These are phyloP conservation scores for Aporophyla nigra DNA, from an alignment of 2,888 invertebrate species.

Conservation along the genomic window DNA sequence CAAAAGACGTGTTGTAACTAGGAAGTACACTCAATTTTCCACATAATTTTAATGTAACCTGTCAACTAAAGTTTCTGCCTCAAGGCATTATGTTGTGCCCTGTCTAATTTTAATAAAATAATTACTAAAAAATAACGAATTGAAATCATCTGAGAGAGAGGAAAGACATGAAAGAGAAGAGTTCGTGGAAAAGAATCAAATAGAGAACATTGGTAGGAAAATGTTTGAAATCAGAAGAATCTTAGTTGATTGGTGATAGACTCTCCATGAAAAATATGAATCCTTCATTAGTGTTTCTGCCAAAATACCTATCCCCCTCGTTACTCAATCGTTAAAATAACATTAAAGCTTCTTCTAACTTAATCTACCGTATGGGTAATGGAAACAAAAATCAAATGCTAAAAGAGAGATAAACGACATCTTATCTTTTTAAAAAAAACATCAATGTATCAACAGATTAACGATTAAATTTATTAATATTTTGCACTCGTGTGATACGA, in stretches of 20 bases:
- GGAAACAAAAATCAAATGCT: slow-evolving; percentile 6
- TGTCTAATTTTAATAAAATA: neutral
- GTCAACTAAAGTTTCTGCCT: neutral
- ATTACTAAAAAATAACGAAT: neutral
- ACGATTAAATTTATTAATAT: neutral
- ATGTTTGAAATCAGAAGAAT: neutral
- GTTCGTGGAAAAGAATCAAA: no score
- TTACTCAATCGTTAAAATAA: neutral
- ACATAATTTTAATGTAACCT: neutral
- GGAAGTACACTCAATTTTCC: neutral
- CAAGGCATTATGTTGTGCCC: neutral
- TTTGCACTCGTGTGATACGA: neutral
- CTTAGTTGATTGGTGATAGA: neutral
- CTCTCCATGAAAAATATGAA: neutral
- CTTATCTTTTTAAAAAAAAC: slow-evolving; percentile 12
- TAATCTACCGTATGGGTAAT: neutral
- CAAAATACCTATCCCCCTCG: neutral
- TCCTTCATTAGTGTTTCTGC: no score
- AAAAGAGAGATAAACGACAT: slow-evolving; percentile 17
- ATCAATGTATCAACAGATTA: slow-evolving; percentile 19
- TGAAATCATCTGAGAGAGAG: neutral
- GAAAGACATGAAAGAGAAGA: no score
- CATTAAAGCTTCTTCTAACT: neutral
- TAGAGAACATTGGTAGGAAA: neutral
- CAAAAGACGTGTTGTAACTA: neutral